Percentiles rank a stretch among this genome's conserved stretches.
Conservation (phyloP, 2,113 vertebrate genomes). For the Crotalus viridis region DNA sequence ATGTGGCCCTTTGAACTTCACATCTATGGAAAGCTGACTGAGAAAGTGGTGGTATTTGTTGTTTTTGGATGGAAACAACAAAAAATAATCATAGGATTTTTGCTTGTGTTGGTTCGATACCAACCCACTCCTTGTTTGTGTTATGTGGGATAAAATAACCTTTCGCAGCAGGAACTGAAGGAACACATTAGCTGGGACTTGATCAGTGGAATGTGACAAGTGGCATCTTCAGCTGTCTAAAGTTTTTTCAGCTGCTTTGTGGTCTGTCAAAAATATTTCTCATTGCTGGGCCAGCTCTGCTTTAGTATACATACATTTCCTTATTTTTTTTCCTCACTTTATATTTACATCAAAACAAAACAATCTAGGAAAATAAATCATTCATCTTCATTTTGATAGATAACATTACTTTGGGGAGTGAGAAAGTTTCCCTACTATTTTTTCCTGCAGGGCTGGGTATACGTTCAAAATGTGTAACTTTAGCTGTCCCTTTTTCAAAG, state of each 20-base stretch:
- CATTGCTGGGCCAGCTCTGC: conserved; percentile 19
- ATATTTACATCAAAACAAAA: neutral
- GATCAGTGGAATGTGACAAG: conserved; percentile 2
- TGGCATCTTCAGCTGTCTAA: conserved; percentile 47
- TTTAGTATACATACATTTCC: conserved; percentile 28
- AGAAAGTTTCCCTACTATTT: neutral
- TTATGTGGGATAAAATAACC: neutral
- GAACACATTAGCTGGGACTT: conserved; percentile 26
- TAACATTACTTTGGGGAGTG: conserved; percentile 15
- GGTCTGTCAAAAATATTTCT: conserved; percentile 14
- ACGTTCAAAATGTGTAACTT: conserved; percentile 12
- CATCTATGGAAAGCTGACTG: neutral
- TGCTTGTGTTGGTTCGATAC: neutral
- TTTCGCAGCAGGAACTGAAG: neutral
- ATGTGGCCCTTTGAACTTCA: neutral
- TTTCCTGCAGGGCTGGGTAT: neutral
- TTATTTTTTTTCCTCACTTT: conserved; percentile 18
- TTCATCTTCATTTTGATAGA: neutral
- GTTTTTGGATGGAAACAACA: neutral
- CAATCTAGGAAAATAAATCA: rapidly evolving
- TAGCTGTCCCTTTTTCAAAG: neutral
- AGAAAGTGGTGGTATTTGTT: conserved; percentile 2
- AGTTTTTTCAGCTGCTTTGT: conserved; percentile 38
- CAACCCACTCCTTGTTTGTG: neutral
- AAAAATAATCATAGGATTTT: neutral